Evolutionary conservation across 2,113 vertebrate genomes (phyloP).

Genomic region (Arothron firmamentum): DNA sequence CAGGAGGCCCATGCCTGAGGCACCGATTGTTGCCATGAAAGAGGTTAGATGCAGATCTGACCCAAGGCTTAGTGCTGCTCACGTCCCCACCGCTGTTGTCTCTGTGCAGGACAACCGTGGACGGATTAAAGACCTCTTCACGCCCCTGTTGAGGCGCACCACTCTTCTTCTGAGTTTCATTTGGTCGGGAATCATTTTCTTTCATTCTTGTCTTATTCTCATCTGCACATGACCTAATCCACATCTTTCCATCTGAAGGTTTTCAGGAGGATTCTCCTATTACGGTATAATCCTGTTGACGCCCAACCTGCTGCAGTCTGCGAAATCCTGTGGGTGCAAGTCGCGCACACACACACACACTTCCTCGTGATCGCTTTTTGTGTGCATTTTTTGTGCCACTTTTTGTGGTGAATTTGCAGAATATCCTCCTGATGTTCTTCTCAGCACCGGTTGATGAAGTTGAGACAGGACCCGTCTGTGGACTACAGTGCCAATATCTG

Average conservation of each 20-base stretch:
- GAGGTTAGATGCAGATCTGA: slow-evolving; percentile 67
- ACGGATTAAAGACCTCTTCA: slow-evolving; percentile 83
- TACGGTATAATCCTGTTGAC: slow-evolving; percentile 90
- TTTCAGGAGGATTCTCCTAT: slow-evolving; percentile 87
- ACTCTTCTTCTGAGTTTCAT: slow-evolving; percentile 90
- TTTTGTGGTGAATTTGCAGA: too few relatives aligned
- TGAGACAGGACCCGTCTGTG: slow-evolving; percentile 80
- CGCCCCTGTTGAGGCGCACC: slow-evolving; percentile 79
- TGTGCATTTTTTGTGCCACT: too few relatives aligned
- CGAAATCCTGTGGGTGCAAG: slow-evolving; percentile 83
- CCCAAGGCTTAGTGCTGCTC: neutral
- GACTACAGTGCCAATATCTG: slow-evolving; percentile 85
- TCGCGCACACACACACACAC: slow-evolving; percentile 25
- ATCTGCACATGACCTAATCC: too few relatives aligned
- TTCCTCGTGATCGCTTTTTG: too few relatives aligned
- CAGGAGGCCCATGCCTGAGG: slow-evolving; percentile 81
- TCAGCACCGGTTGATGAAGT: slow-evolving; percentile 75
- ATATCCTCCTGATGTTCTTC: neutral
- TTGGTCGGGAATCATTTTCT: slow-evolving; percentile 77
- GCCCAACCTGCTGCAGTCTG: slow-evolving; percentile 88
- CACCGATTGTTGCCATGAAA: slow-evolving; percentile 75
- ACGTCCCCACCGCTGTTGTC: neutral
- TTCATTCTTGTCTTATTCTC: neutral
- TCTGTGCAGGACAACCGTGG: slow-evolving; percentile 80
- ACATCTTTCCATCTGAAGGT: slow-evolving; percentile 72